Conservation (phyloP, 2,888 invertebrate species). For the Chrysina gloriosa region DNA sequence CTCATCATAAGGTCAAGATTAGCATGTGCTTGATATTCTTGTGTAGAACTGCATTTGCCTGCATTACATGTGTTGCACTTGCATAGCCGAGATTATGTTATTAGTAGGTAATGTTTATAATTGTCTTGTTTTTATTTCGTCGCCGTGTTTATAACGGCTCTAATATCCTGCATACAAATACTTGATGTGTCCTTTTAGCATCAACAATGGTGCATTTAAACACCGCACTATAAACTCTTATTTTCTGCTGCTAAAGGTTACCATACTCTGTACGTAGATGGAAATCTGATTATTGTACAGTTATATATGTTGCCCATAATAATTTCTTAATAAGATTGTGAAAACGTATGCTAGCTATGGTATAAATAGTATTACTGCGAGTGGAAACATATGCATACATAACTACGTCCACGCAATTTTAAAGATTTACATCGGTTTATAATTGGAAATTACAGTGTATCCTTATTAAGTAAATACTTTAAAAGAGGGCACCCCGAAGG, state of each 20-base stretch:
- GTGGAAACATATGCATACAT: too few species aligned
- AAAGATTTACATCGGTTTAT: too few species aligned
- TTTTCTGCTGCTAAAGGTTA: not conserved
- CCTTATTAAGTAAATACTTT: too few species aligned
- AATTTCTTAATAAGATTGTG: too few species aligned
- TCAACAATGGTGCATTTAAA: not conserved
- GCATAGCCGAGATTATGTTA: slow-evolving; percentile 17
- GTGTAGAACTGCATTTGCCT: not conserved
- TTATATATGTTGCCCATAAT: too few species aligned
- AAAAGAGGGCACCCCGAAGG: too few species aligned
- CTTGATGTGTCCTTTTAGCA: not conserved
- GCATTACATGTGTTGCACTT: not conserved
- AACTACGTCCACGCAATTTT: too few species aligned
- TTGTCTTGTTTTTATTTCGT: slow-evolving; percentile 19
- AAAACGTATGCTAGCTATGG: too few species aligned
- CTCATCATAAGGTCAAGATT: slow-evolving; percentile 31
- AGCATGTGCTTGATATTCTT: slow-evolving; percentile 25
- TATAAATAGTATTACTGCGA: too few species aligned
- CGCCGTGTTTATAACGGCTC: slow-evolving; percentile 1
- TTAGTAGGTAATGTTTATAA: slow-evolving; percentile 13
- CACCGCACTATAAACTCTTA: not conserved
- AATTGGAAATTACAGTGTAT: too few species aligned
- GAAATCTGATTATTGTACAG: too few species aligned
- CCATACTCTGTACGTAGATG: too few species aligned
- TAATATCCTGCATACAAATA: not conserved